Conservation (phyloP, 2,113 vertebrate genomes). For the Chaetodon auriga region DNA sequence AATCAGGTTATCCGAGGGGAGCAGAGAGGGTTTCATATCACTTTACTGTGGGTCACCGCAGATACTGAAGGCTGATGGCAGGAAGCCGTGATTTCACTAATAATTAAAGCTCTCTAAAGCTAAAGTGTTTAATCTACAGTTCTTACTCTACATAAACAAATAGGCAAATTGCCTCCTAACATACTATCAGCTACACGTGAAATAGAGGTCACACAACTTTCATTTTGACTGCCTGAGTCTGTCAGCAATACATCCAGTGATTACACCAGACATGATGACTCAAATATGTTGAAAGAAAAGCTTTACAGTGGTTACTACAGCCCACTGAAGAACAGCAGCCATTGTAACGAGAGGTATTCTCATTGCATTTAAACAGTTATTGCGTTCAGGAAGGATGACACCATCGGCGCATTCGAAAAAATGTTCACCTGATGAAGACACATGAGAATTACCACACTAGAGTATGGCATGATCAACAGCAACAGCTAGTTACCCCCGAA, state of each 20-base stretch:
- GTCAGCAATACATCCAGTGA: not conserved
- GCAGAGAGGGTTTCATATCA: not conserved
- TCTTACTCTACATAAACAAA: not conserved
- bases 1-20: not conserved
- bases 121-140: not conserved
- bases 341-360: not conserved
- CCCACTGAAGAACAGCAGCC: not conserved
- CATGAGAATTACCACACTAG: constrained; percentile 7
- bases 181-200: not conserved
- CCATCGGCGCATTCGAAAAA: not conserved
- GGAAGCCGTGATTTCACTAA: not conserved
- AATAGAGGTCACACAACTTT: constrained; percentile 11
- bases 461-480: not conserved
- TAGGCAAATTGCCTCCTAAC: not conserved
- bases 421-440: constrained; percentile 12
- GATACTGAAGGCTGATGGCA: not conserved
- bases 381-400: constrained; percentile 37
- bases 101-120: not conserved
- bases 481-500: not conserved
- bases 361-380: constrained; percentile 1
- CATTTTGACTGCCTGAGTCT: not conserved
- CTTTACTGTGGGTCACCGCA: not conserved
- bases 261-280: constrained; percentile 24
- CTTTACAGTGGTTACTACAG: not conserved
- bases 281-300: constrained; percentile 25